Conservation (phyloP, 2,113 vertebrate genomes). For the Talpa occidentalis region DNA sequence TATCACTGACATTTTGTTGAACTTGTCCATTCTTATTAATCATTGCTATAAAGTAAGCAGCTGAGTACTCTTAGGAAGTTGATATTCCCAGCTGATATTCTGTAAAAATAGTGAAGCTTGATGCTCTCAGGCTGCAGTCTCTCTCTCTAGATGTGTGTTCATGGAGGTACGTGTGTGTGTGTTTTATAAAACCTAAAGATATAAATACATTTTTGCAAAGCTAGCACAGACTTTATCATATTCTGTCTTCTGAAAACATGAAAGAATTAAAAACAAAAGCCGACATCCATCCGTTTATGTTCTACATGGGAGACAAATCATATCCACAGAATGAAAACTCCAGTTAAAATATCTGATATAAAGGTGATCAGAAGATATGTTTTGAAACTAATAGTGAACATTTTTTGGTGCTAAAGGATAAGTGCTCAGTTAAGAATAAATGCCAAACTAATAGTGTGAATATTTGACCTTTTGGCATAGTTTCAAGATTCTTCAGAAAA, state of each 20-base stretch:
- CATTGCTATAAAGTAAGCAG: constrained; percentile 73
- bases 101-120: constrained; percentile 64
- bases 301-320: constrained; percentile 29
- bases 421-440: not conserved
- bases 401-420: constrained; percentile 53
- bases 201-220: not conserved
- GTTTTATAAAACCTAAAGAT: not conserved
- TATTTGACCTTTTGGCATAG: constrained; percentile 29
- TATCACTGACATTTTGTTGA: constrained; percentile 65
- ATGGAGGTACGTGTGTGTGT: not conserved
- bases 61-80: constrained; percentile 56
- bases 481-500: constrained; percentile 51
- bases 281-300: constrained; percentile 28
- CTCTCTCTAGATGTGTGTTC: not conserved
- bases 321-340: constrained; percentile 30
- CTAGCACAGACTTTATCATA: not conserved
- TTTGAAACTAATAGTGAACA: constrained; percentile 6
- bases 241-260: constrained; percentile 17
- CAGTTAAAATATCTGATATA: constrained; percentile 35
- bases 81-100: constrained; percentile 70
- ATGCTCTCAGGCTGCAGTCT: constrained; percentile 34
- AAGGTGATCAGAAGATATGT: not conserved
- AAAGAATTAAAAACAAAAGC: not conserved
- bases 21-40: constrained; percentile 66
- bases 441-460: not conserved